Base-by-base conservation (phyloP, 2,113 vertebrate species). In the Sclerurus mexicanus region DNA sequence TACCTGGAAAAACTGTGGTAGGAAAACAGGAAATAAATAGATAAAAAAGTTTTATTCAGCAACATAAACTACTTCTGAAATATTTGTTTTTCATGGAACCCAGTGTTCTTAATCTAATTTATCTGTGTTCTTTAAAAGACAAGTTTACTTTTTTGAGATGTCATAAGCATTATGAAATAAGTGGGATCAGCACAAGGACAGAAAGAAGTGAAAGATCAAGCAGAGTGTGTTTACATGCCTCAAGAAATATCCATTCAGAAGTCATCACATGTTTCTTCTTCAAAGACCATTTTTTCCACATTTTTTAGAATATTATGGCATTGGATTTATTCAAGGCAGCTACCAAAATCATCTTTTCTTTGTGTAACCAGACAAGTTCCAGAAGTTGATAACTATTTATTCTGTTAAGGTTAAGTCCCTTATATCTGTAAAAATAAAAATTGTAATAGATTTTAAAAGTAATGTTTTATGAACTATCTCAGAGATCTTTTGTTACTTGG, bases 391-490 rank as follows among this genome's bases (percentile, higher is more conserved):
- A 84, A 80, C 87, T 75, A 53, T 66, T 31, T 28, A 81, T 56
- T 91, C 39, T 47, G 9, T 68, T 82, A 35, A 87, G 35, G 21
- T 79, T 78, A 85, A 91, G 64, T 93, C 46, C 39, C 37, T 94
- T 20, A 40, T 72, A 53, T 68, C 42, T 72, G 6, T 62, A 8
- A 46, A 87, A 71, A n/a, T 8, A 25, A 49, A 10, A 1, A 6
- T 3, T 17, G 21, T 37, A 77, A 62, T 35, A 19, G 12, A 55
- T 69, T 89, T 79, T 35, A 23, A 74, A 91, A 79, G 30, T 5
- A 59, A 89, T 63, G n/a, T 56, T 91, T 94, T 75, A 42, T 79
- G 35, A 85, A 87, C 56, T 84, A 72, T 25, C 44, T 60, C 50
- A 24, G 72, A 47, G 44, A 59, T 39, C 7, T 89, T 89, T 81